A percentile compares a stretch with the other conserved stretches of the same genome.
These are phyloP conservation scores for Azemiops feae DNA, from an alignment of 2,113 vertebrate genomes.

Conservation along the genomic window DNA sequence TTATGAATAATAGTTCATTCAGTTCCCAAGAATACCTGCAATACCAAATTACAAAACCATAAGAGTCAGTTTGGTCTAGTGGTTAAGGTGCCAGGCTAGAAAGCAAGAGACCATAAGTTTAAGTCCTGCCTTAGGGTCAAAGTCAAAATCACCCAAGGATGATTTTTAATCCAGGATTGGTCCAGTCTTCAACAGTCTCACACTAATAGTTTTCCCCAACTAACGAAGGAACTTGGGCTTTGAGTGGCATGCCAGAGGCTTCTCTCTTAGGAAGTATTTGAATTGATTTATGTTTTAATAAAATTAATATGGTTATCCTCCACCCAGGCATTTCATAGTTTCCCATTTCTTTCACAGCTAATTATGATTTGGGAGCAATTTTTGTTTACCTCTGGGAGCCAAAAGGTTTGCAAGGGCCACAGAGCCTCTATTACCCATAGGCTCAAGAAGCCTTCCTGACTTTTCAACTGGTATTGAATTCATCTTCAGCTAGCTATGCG, in stretches of 20 bases:
- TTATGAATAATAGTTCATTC: neutral
- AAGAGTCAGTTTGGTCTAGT: neutral
- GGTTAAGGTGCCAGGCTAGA: neutral
- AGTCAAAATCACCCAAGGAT: neutral
- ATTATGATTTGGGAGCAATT: neutral
- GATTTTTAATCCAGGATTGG: neutral
- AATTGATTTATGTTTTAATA: neutral
- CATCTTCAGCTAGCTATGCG: accelerated
- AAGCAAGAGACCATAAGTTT: neutral
- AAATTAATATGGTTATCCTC: neutral
- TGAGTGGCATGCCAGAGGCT: neutral
- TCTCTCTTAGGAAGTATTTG: neutral
- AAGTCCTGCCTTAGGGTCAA: neutral
- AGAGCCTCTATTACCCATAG: neutral
- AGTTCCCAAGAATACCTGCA: neutral
- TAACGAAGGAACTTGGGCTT: neutral
- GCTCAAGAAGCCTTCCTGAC: neutral
- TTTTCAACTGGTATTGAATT: accelerated
- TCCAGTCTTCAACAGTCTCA: neutral
- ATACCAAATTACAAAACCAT: neutral
- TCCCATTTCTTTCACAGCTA: neutral
- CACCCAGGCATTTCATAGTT: neutral
- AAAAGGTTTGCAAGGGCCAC: neutral
- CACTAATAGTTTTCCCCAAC: neutral
- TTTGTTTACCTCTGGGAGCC: neutral